Conservation (phyloP, 2,797 vertebrate genomes). For the Coranthus polyacanthus region DNA sequence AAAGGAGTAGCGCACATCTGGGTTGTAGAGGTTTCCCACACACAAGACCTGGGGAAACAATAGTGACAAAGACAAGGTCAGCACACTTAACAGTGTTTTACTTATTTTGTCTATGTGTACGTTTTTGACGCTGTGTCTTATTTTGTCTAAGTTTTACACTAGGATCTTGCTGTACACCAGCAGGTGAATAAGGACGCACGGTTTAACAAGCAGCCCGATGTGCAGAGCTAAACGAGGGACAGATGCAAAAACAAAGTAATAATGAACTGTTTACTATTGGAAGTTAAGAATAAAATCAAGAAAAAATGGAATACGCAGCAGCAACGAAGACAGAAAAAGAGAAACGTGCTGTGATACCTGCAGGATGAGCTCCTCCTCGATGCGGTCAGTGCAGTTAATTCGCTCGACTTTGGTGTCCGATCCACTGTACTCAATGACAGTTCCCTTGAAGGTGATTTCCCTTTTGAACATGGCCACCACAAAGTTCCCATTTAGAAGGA, state of each 20-base stretch:
- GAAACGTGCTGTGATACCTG: constrained; percentile 84
- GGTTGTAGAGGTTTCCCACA: constrained; percentile 96
- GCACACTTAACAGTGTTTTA: constrained; percentile 21
- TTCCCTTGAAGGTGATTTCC: constrained; percentile 92
- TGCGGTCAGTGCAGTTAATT: constrained; percentile 94
- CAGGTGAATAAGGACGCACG: too few species aligned
- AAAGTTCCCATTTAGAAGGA: constrained; percentile 96
- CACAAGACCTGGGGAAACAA: constrained; percentile 90
- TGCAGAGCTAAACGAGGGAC: too few species aligned
- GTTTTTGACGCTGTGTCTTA: neutral
- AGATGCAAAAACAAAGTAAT: too few species aligned
- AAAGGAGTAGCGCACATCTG: constrained; percentile 95
- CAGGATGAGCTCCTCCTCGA: constrained; percentile 91
- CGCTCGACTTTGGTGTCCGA: constrained; percentile 93
- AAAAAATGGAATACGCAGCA: too few species aligned
- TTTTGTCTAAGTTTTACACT: constrained; percentile 14
- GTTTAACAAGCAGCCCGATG: too few species aligned
- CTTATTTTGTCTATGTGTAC: constrained; percentile 28
- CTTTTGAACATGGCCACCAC: constrained; percentile 98
- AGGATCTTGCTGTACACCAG: neutral
- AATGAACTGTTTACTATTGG: too few species aligned
- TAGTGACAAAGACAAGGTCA: constrained; percentile 23
- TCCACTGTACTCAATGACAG: constrained; percentile 94
- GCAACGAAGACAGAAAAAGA: neutral
- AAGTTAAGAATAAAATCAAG: too few species aligned